Evolutionary conservation across 1,140 invertebrate species (phyloP).

Genomic region (Rhagoletis pomonella): DNA sequence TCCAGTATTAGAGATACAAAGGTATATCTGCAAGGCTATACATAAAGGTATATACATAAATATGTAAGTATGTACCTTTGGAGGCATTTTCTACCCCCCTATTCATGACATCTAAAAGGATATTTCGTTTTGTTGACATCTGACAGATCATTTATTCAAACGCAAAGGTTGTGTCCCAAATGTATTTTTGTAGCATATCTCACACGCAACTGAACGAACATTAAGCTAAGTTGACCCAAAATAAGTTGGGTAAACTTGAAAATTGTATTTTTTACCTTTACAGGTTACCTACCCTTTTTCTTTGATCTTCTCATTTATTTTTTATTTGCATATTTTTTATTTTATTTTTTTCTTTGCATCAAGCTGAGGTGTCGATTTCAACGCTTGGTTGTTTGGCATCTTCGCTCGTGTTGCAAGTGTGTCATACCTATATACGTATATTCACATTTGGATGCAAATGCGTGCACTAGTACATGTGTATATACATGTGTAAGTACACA

Average conservation of each 20-base stretch:
- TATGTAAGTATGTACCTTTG: no score
- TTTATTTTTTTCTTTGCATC: not conserved
- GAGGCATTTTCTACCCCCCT: no score
- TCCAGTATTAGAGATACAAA: no score
- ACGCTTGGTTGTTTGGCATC: not conserved
- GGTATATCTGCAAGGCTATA: no score
- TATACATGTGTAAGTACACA: not conserved
- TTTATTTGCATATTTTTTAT: not conserved
- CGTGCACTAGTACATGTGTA: not conserved
- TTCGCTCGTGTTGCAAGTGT: not conserved
- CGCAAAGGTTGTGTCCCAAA: not conserved
- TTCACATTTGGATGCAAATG: not conserved
- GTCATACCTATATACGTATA: no score
- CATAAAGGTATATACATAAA: no score
- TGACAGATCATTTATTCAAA: slow-evolving; percentile 33
- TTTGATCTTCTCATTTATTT: not conserved
- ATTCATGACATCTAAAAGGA: no score
- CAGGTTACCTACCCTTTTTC: not conserved
- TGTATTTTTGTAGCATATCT: not conserved
- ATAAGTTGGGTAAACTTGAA: not conserved
- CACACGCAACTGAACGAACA: not conserved
- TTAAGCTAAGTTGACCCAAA: not conserved
- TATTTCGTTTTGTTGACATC: not conserved
- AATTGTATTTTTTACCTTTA: not conserved
- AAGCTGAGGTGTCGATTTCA: slow-evolving; percentile 31